Conservation (phyloP, 2,888 invertebrate species). For the Microchrysa polita region DNA sequence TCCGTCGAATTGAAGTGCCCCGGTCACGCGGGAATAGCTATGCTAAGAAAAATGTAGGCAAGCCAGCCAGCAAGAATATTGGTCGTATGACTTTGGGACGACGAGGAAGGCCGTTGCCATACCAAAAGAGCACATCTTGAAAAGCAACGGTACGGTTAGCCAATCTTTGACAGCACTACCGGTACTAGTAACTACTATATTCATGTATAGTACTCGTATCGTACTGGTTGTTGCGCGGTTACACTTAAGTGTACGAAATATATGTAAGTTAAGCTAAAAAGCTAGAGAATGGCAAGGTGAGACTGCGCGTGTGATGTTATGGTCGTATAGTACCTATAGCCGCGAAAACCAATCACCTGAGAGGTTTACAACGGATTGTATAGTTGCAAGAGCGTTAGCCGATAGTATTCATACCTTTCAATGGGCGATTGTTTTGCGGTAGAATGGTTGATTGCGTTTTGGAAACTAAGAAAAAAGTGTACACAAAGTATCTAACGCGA, state of each 20-base stretch:
- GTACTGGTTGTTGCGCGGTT: too few relatives aligned
- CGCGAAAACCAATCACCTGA: background rate
- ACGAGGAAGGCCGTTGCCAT: too few relatives aligned
- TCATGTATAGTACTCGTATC: too few relatives aligned
- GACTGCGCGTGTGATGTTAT: background rate
- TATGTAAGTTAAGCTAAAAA: constrained; percentile 14
- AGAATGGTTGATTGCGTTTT: constrained; percentile 34
- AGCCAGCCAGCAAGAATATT: background rate
- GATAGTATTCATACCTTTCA: constrained; percentile 18
- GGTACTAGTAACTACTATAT: constrained; percentile 2
- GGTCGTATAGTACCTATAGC: too few relatives aligned
- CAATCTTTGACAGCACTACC: constrained; percentile 27
- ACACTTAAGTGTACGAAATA: constrained; percentile 22
- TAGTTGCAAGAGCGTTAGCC: background rate
- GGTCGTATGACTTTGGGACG: background rate
- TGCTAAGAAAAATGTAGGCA: background rate
- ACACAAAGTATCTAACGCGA: background rate
- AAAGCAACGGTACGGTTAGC: constrained; percentile 8
- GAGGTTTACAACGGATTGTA: background rate
- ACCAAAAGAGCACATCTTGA: constrained; percentile 6
- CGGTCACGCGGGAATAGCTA: background rate
- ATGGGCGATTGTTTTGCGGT: background rate
- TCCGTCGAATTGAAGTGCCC: background rate
- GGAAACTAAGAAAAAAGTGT: constrained; percentile 3
- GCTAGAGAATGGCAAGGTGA: background rate